phyloP scores from a whole-genome alignment of 2,888 invertebrate species.

The Cantharis nigra region DNA sequence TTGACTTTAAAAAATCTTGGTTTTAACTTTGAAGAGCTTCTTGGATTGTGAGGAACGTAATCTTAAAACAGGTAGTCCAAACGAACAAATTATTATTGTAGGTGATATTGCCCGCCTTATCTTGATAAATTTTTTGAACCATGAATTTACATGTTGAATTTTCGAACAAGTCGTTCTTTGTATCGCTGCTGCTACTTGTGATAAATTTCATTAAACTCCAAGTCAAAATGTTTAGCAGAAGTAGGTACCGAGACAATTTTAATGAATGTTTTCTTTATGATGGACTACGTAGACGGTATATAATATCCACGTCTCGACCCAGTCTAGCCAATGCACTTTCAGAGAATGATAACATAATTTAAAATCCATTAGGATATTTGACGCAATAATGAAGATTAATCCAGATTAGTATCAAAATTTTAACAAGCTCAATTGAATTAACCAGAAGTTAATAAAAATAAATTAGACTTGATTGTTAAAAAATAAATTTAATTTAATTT shows the following conservation, averaged over 20 bases:
- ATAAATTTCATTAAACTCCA: not conserved
- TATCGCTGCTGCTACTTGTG: not conserved
- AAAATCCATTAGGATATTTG: slow-evolving; percentile 21
- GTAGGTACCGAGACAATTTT: not conserved
- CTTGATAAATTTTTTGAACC: not conserved
- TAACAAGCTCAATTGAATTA: slow-evolving; percentile 6
- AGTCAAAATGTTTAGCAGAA: not conserved
- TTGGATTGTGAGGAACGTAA: not conserved
- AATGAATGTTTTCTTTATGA: not conserved
- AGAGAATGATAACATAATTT: slow-evolving; percentile 20
- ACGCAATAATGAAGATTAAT: slow-evolving; percentile 5
- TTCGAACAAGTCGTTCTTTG: not conserved
- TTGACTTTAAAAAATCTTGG: not conserved
- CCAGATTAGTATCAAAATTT: slow-evolving; percentile 2
- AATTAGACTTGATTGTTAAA: not conserved
- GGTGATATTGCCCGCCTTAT: not conserved
- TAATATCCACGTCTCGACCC: slow-evolving; percentile 13
- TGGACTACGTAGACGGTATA: not conserved
- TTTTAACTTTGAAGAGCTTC: not conserved
- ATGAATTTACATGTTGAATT: not conserved
- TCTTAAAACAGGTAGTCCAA: not conserved
- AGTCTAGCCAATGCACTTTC: slow-evolving; percentile 17
- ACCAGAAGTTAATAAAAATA: not conserved
- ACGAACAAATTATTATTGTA: not conserved
- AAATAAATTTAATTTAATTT: not conserved